Base-by-base conservation (phyloP, 2,113 vertebrate species). In the Chaetorhynchus papuensis region DNA sequence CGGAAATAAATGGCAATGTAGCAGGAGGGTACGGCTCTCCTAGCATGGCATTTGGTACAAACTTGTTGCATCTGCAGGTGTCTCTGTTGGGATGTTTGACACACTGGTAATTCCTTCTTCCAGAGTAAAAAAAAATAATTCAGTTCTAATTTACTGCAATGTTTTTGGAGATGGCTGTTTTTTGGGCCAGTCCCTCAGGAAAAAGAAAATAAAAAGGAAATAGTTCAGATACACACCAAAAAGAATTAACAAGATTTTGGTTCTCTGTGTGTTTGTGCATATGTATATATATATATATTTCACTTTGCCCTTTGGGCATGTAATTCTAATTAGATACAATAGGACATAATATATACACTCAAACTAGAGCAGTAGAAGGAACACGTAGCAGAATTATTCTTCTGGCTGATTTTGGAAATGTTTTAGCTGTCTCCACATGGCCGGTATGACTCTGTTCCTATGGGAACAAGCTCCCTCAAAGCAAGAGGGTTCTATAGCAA, bases 381-480 rank as follows among this genome's bases (percentile, higher is more conserved):
- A 49, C 64, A 69, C 1, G 1, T 49, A 64, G 45, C 66, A 94
- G 53, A 94, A 94, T 92, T 89, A 68, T 87, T 94, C 61, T 95
- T 72, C 76, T 75, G 56, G 19, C 33, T 92, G 56, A 6, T 96
- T 87, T 79, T 71, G 86, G 49, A 95, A 87, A 52, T 59, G 21
- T 72, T 95, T 87, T 74, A 91, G 37, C 74, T 35, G 3, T 90
- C 47, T 81, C 35, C n/a, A 19, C 61, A 66, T 87, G 85, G 81
- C 53, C 65, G 61, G 53, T 2, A 2, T 82, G 74, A 76, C 61
- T 50, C n/a, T 64, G 94, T 96, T 96, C 96, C 91, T 94, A 94
- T 95, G 95, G 94, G 93, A 95, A 96, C 89, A 76, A 64, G 77
- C 74, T 87, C 37, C 77, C 64, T 89, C 61, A 42, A 71, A 94